Evolutionary conservation across 2,888 invertebrate genomes (phyloP).

Genomic region (Lamellibrachia columna): DNA sequence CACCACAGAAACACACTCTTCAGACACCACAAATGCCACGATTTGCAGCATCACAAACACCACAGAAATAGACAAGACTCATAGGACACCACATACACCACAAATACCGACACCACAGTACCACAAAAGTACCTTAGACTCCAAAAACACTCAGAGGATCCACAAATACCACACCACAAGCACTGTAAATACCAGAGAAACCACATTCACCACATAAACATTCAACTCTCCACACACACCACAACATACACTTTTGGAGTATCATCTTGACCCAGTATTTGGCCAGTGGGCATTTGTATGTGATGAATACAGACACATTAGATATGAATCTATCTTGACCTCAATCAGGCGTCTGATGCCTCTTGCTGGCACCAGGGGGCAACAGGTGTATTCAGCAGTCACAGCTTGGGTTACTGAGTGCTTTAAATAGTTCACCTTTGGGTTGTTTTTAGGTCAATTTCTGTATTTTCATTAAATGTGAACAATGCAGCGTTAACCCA

Average conservation of each 20-base stretch:
- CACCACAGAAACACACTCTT: background rate
- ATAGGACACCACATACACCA: too few relatives aligned
- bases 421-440: background rate
- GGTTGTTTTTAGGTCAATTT: background rate
- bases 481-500: background rate
- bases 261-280: background rate
- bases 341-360: background rate
- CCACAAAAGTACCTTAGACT: too few relatives aligned
- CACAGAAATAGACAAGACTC: too few relatives aligned
- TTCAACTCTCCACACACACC: background rate
- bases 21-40: too few relatives aligned
- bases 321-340: constrained; percentile 6
- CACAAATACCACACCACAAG: background rate
- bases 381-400: background rate
- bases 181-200: constrained; percentile 8
- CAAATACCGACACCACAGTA: too few relatives aligned
- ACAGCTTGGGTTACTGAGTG: background rate
- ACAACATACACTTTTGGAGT: background rate
- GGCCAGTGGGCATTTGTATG: background rate
- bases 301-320: background rate
- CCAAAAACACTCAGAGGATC: background rate
- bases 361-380: background rate
- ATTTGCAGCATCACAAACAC: too few relatives aligned
- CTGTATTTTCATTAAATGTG: background rate
- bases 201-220: background rate